Conservation (phyloP, 2,113 vertebrate genomes). For the Anolis sagrei region DNA sequence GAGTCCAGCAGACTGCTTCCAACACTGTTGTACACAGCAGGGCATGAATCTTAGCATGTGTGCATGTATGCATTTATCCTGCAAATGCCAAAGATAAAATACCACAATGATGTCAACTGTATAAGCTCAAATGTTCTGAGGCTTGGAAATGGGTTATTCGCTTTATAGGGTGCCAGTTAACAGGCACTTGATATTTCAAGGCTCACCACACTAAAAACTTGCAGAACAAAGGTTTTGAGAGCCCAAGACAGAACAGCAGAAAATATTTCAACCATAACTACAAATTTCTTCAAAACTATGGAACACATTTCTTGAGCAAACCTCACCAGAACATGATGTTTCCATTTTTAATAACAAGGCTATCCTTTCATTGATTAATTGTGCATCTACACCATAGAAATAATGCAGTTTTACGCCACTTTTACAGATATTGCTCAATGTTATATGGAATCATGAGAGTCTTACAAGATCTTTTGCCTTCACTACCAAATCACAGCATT, state of each 20-base stretch:
- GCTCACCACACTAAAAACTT: not conserved
- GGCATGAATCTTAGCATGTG: not conserved
- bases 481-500: no score
- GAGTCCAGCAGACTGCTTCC: not conserved
- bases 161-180: not conserved
- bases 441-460: no score
- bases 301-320: no score
- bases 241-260: not conserved
- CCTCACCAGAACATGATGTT: no score
- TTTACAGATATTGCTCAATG: no score
- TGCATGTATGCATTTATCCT: not conserved
- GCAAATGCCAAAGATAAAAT: not conserved
- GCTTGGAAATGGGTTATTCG: not conserved
- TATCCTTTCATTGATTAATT: no score
- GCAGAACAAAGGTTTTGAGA: not conserved
- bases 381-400: no score
- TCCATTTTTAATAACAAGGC: no score
- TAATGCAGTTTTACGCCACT: no score
- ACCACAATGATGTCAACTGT: not conserved
- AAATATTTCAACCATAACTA: not conserved
- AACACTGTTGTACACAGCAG: not conserved
- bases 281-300: no score
- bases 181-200: not conserved
- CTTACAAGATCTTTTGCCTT: no score
- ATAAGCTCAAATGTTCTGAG: not conserved